Conservation (phyloP, 1,140 invertebrate genomes). For the Drosophila murphyi region DNA sequence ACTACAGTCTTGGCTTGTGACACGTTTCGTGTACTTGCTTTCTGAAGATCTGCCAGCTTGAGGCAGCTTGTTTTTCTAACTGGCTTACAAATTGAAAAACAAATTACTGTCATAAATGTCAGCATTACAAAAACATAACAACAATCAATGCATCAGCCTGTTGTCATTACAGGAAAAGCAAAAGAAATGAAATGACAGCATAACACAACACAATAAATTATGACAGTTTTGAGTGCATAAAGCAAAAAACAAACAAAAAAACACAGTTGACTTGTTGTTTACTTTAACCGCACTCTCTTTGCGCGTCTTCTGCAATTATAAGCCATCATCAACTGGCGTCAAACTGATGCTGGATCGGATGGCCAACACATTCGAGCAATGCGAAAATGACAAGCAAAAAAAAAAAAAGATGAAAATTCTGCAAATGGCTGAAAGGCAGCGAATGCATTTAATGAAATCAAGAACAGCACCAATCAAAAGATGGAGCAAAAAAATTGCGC, state of each 20-base stretch:
- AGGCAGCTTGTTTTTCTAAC: slow-evolving; percentile 36
- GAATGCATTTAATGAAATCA: slow-evolving; percentile 74
- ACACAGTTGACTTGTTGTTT: slow-evolving; percentile 24
- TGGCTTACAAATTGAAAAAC: slow-evolving; percentile 77
- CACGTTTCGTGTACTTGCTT: background rate
- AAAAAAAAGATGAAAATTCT: slow-evolving; percentile 38
- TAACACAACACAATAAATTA: slow-evolving; percentile 61
- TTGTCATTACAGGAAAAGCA: slow-evolving; percentile 58
- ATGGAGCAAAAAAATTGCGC: slow-evolving; percentile 32
- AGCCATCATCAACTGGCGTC: slow-evolving; percentile 57
- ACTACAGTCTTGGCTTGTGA: background rate
- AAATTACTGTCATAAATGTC: slow-evolving; percentile 82
- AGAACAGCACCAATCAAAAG: slow-evolving; percentile 58
- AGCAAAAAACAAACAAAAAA: slow-evolving; percentile 41
- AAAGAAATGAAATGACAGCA: slow-evolving; percentile 23
- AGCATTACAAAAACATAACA: slow-evolving; percentile 79
- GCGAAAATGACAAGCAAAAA: slow-evolving; percentile 52
- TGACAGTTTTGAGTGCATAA: slow-evolving; percentile 74
- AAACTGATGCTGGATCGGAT: slow-evolving; percentile 26
- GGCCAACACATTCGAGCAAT: slow-evolving; percentile 64
- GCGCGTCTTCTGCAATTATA: slow-evolving; percentile 43
- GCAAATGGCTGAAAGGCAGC: slow-evolving; percentile 54
- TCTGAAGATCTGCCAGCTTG: background rate
- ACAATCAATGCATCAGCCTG: slow-evolving; percentile 80
- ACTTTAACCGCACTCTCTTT: slow-evolving; percentile 4